A percentile compares a stretch with the other conserved stretches of the same genome.
These are phyloP conservation scores for Gastrophysa polygoni DNA, from an alignment of 2,888 invertebrate genomes.

Conservation along the genomic window DNA sequence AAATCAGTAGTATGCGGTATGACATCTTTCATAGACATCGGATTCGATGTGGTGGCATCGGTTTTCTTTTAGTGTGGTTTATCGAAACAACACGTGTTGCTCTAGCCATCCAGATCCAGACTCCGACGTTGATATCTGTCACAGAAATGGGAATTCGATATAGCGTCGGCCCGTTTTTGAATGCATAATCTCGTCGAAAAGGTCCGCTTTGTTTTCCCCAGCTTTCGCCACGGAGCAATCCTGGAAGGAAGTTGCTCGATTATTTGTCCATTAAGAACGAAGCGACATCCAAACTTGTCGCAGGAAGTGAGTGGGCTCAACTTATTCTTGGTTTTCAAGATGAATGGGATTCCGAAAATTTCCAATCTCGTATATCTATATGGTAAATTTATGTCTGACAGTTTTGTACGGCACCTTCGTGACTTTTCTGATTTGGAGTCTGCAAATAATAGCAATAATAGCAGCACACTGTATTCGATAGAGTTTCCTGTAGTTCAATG, in stretches of 20 bases:
- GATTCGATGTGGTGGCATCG: no score
- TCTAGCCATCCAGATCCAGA: conserved; percentile 17
- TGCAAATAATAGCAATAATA: no score
- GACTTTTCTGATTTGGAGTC: no score
- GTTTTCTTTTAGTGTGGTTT: neutral
- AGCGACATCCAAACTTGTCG: conserved; percentile 9
- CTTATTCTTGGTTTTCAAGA: neutral
- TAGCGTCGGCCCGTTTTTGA: conserved; percentile 16
- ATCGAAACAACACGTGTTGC: conserved; percentile 30
- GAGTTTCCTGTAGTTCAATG: no score
- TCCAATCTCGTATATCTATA: neutral
- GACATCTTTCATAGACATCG: no score
- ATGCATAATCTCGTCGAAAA: conserved; percentile 15
- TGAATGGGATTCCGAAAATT: neutral
- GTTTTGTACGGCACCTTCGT: no score
- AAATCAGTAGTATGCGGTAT: no score
- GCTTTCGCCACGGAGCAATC: neutral
- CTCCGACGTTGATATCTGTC: conserved; percentile 26
- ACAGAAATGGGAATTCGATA: conserved; percentile 24
- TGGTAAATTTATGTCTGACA: neutral
- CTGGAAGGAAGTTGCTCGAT: conserved; percentile 6
- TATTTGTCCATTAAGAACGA: conserved; percentile 16
- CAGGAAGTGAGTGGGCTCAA: conserved; percentile 9
- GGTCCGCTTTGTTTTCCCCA: conserved; percentile 4
- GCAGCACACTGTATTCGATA: no score